These are phyloP conservation scores for Leptocoma aspasia DNA, from an alignment of 2,113 vertebrate species.

Conservation along the genomic window DNA sequence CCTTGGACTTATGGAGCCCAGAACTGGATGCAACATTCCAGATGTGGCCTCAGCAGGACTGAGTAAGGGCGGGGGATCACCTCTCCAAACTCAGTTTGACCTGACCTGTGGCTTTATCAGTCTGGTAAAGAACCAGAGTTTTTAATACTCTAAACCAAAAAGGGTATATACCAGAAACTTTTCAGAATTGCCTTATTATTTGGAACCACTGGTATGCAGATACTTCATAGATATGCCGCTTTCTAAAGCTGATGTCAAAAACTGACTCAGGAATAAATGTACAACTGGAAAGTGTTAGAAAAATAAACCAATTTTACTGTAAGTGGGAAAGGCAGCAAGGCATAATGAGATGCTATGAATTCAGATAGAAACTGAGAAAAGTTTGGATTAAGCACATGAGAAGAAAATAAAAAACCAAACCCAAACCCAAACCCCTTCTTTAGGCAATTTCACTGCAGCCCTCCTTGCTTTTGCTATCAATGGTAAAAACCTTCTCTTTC, in stretches of 20 bases:
- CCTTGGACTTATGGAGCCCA: neutral
- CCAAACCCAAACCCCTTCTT: neutral
- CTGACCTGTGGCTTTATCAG: neutral
- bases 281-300: neutral
- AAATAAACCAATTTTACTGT: neutral
- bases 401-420: neutral
- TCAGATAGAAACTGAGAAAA: neutral
- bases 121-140: neutral
- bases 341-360: neutral
- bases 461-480: neutral
- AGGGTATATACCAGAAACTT: neutral
- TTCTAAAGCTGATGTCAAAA: neutral
- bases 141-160: neutral
- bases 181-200: neutral
- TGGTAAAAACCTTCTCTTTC: neutral
- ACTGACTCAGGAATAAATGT: neutral
- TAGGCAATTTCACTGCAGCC: neutral
- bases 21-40: neutral
- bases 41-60: neutral
- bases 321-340: neutral
- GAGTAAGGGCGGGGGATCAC: neutral
- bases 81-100: neutral
- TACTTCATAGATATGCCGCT: neutral
- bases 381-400: neutral
- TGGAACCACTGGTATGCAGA: rapidly evolving